Evolutionary conservation across 2,113 vertebrate genomes (phyloP), one percentile per base, ranked within the genome.

Genomic region (Pogona vitticeps): DNA sequence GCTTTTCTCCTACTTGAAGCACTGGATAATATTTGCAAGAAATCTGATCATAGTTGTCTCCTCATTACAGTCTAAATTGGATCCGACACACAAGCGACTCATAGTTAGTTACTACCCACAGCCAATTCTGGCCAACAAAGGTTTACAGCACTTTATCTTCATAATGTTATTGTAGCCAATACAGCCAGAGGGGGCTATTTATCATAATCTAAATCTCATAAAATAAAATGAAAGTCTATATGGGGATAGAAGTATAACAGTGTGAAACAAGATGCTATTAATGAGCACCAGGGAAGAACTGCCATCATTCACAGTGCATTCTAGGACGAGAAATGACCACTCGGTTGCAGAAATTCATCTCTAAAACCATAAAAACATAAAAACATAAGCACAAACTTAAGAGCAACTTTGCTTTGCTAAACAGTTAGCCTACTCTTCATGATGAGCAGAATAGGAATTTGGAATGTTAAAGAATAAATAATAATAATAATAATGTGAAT

Each of bases 161-260:
- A 83, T 9, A 1, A 58, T 88, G 88, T 89, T 56, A 82, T 31
- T 79, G 68, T n/a, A 90, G 83, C 18, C 73, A 88, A 89, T 33
- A 31, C 33, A 63, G 58, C 82, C 73, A 59, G 82, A 63, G 78
- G 36, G 68, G 0, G 6, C 61, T 40, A 79, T 67, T 86, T 87
- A 84, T 56, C 77, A 86, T 76, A 78, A 84, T 70, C 21, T 76
- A 76, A 67, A 58, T 70, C 7, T 88, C 42, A 67, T 83, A 77
- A 89, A 15, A 79, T 6, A 82, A 90, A 1, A 1, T 52, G 59
- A 84, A 76, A 67, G 12, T 59, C 83, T 33, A 67, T 23, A 46
- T 65, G 59, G 59, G 58, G 72, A 33, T 81, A 72, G 14, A 83
- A 67, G 2, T 56, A 83, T 6, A n/a, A 46, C 80, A 13, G 88